Evolutionary conservation across 1,140 invertebrate species (phyloP), one percentile per base, ranked within the genome.

Genomic region (Drosophila saltans): DNA sequence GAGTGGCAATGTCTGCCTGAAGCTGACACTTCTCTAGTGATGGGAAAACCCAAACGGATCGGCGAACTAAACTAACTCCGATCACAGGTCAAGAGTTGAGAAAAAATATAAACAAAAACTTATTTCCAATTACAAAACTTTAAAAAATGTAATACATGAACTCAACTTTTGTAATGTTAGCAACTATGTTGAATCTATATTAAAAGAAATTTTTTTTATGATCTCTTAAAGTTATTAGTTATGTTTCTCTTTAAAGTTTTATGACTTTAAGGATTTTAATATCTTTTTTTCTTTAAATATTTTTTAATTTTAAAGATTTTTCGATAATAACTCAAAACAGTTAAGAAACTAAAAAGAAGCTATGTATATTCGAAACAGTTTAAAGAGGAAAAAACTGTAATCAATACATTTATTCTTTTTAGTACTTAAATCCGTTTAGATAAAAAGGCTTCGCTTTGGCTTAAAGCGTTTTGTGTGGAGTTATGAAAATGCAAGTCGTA

Each of bases 1-100:
- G 26, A 75, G 72, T 66, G 66, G 72, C 66, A 74, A 39, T 41
- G 10, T 59, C 39, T 30, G 61, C 40, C 61, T 45, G 61, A 24
- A 58, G 57, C 57, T 39, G 57, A 39, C 57, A 58, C 57, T 59
- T 59, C 33, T 33, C 33, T 33, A 59, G 57, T 59, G 57, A 59
- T 59, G 57, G 16, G 33, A 58, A 58, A 52, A 52, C 21, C 11
- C 36, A 9, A 7, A 33, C 6, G 2, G 56, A 58, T 61, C 59
- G 43, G 59, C 28, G 36, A 24, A 0, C 7, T 24, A n/a, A 59
- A 39, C 57, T 24, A 21, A 52, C 45, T 52, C 10, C 3, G 45
- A 26, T 52, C 45, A 2, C 21, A 24, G 45, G 21, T 48, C 21
- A 48, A 48, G 7, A 48, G 21, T 48, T 26, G 9, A 7, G 10